These are phyloP conservation scores for Podiceps cristatus DNA, from an alignment of 2,113 vertebrate genomes.

Conservation along the genomic window DNA sequence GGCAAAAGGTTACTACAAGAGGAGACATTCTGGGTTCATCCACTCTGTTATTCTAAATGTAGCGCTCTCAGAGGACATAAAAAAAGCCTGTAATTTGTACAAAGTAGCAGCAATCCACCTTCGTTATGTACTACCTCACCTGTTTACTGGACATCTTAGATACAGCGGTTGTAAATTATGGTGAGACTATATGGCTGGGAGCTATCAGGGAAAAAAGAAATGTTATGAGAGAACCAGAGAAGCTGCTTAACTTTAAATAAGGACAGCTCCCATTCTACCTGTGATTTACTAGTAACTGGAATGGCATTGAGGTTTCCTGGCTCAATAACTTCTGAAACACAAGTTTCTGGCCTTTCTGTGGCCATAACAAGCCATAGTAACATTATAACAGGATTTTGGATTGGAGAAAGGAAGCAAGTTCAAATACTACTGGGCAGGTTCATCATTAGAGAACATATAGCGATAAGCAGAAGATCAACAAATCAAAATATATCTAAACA, in stretches of 20 bases:
- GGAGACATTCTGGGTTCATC: neutral
- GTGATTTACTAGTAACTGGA: neutral
- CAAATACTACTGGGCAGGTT: neutral
- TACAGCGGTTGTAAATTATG: neutral
- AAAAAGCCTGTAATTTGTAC: neutral
- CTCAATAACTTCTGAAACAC: neutral
- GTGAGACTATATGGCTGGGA: neutral
- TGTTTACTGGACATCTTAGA: neutral
- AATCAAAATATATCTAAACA: constrained; percentile 2
- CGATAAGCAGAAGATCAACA: neutral
- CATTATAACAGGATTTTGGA: neutral
- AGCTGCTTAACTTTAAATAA: constrained; percentile 12
- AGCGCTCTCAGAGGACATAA: neutral
- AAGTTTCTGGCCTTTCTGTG: neutral
- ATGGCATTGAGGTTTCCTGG: neutral
- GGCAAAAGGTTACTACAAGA: neutral
- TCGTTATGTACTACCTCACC: neutral
- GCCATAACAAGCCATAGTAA: neutral
- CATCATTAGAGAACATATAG: neutral
- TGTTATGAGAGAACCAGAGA: neutral
- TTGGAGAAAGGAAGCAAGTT: neutral
- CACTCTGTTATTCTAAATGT: neutral
- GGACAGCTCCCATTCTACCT: neutral
- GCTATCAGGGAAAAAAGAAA: neutral
- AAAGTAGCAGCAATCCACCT: neutral